phyloP scores from a whole-genome alignment of 2,888 invertebrate species.

The Acanthosoma haemorrhoidale region DNA sequence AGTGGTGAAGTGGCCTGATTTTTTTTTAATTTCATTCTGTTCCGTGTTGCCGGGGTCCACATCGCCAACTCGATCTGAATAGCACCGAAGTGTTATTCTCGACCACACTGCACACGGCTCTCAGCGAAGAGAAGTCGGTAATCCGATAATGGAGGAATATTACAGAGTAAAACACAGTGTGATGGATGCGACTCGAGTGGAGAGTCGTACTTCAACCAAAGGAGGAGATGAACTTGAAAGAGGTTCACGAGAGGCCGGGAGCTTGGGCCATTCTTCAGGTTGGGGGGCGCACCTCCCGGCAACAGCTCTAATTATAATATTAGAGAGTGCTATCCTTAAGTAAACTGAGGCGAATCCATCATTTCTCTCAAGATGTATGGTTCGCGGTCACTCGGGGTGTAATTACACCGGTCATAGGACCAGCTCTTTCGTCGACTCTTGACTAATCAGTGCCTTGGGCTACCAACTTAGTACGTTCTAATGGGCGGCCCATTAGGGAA shows the following conservation, averaged over 20 bases:
- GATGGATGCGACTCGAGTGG: background rate
- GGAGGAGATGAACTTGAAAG: background rate
- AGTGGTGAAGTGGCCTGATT: no score
- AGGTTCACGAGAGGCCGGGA: background rate
- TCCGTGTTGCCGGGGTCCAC: no score
- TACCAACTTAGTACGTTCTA: background rate
- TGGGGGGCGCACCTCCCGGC: background rate
- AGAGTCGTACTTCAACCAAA: background rate
- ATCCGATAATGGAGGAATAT: background rate
- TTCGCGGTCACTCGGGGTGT: background rate
- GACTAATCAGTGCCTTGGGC: background rate
- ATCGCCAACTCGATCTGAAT: no score
- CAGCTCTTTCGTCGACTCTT: background rate
- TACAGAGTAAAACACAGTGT: conserved; percentile 4
- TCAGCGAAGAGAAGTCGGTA: no score
- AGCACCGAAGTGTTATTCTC: no score
- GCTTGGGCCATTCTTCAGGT: background rate
- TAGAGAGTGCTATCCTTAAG: background rate
- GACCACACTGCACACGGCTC: no score
- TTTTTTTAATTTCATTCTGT: no score
- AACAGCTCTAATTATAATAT: conserved; percentile 10
- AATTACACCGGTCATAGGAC: no score
- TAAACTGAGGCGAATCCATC: background rate
- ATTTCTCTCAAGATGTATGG: conserved; percentile 6
- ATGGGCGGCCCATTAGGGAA: conserved; percentile 15